These are phyloP conservation scores for Ennomos fuscantarius DNA, from an alignment of 2,888 invertebrate species.

Conservation along the genomic window DNA sequence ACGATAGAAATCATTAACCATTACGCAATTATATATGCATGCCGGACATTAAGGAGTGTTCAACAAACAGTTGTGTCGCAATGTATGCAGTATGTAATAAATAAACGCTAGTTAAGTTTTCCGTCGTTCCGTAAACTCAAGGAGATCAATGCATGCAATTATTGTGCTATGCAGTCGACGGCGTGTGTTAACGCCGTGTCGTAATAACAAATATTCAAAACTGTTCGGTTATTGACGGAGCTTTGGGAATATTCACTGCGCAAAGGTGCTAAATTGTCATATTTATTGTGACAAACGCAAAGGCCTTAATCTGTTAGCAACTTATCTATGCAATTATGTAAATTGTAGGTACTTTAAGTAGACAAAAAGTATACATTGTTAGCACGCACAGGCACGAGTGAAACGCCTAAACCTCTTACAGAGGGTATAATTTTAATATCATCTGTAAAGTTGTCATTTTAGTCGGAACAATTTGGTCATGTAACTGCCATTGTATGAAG, in stretches of 20 bases:
- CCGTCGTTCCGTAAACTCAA: constrained; percentile 76
- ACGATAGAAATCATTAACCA: constrained; percentile 61
- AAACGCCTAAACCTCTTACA: not conserved
- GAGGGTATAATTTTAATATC: not conserved
- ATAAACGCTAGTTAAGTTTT: constrained; percentile 60
- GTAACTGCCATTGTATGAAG: no score
- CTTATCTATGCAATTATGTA: constrained; percentile 59
- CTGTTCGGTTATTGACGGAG: not conserved
- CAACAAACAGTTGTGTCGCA: constrained; percentile 60
- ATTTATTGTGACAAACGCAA: constrained; percentile 39
- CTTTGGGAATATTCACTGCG: not conserved
- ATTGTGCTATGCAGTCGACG: constrained; percentile 29
- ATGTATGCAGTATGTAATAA: constrained; percentile 53
- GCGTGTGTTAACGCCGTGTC: constrained; percentile 3
- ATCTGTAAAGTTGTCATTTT: no score
- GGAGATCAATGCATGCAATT: constrained; percentile 77
- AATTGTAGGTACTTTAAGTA: constrained; percentile 46
- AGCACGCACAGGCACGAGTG: constrained; percentile 23
- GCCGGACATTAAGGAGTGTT: constrained; percentile 66
- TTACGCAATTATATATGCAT: constrained; percentile 59
- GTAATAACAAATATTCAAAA: not conserved
- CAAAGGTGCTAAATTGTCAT: constrained; percentile 5
- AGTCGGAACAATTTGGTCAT: no score
- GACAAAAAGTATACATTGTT: constrained; percentile 24
- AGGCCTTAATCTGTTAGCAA: constrained; percentile 53